phyloP scores from a whole-genome alignment of 2,888 invertebrate genomes.

The Orthonychiurus folsomi region DNA sequence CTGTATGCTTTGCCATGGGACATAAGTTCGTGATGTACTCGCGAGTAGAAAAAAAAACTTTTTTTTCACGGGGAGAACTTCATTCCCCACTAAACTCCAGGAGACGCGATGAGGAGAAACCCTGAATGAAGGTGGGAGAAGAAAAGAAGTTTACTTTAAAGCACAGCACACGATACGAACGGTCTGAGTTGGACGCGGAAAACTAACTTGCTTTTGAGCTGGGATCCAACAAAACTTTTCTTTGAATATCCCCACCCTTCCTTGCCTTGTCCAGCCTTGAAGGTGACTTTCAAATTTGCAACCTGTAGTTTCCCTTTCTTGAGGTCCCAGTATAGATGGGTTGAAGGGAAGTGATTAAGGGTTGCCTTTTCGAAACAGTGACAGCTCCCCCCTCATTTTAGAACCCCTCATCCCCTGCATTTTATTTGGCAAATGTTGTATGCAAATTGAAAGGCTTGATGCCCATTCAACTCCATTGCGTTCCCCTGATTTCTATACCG shows the following conservation, averaged over 20 bases:
- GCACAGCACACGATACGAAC: too few species aligned
- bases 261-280: background rate
- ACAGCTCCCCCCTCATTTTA: background rate
- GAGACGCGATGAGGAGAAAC: background rate
- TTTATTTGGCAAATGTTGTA: background rate
- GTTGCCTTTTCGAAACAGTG: background rate
- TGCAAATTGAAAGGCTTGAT: background rate
- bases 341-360: background rate
- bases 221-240: background rate
- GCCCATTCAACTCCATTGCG: background rate
- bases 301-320: background rate
- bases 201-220: background rate
- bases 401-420: background rate
- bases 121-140: background rate
- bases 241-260: background rate
- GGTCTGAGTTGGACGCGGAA: too few species aligned
- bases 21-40: background rate
- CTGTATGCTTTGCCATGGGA: background rate
- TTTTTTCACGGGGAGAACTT: background rate
- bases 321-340: background rate
- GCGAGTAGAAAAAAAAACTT: background rate
- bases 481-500: too few species aligned
- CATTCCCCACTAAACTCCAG: background rate
- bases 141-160: background rate
- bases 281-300: slow-evolving; percentile 1